Evolutionary conservation across 2,113 vertebrate species (phyloP), one percentile per base, ranked within the genome.

Genomic region (Anas platyrhynchos): DNA sequence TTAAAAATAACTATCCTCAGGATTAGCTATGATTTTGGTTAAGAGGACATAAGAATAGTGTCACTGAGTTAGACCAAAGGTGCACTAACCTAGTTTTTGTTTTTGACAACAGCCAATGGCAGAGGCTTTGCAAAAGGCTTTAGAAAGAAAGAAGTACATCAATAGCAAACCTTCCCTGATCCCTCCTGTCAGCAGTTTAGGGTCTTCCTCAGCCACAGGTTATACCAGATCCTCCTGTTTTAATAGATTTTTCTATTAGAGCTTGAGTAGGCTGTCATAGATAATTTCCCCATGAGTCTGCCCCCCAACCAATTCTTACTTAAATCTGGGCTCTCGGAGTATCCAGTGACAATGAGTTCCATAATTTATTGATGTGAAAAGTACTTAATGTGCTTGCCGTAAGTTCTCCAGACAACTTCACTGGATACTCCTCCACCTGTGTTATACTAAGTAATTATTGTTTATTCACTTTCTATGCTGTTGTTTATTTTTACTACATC

Each of bases 1-100:
- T 67, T 92, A 75, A 91, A 95, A 90, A 23, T 36, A 83, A 66
- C 32, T 76, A 27, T 88, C 88, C 59, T 63, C 41, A 34, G 46
- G 36, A 83, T 95, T 88, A 78, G 80, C 65, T 86, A 48, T 59
- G 31, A 63, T 81, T 94, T 90, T 41, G 74, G 77, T 81, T 63
- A 32, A 22, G 86, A 44, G 27, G 89, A 34, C 22, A 13, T 55
- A 88, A 63, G 34, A 80, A 58, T 6, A 38, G 11, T 25, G 67
- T 55, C 38, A 23, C 14, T 50, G 36, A 90, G 31, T 82, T 88
- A 86, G 72, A 83, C 80, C 41, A 85, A 86, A 86, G 36, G 8
- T 46, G n/a, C 5, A 2, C 94, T 90, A 94, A 93, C 13, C 65
- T 52, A 78, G n/a, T 83, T 90, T 65, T 92, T 94, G 22, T 34